Base-by-base conservation (phyloP, 2,797 vertebrate species). In the Paguma larvata region DNA sequence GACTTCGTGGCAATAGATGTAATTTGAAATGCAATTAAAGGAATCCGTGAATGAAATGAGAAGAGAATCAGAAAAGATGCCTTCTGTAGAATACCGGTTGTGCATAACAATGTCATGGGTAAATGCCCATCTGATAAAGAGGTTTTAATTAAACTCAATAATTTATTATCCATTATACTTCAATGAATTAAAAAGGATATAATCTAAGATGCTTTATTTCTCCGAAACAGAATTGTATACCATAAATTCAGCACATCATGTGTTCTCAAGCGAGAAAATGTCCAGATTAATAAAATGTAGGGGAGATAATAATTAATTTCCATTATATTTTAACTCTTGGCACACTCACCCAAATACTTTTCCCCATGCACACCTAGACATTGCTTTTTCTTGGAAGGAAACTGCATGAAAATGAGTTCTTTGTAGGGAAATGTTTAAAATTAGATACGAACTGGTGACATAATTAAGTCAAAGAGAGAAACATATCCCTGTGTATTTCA, bases 111-210 rank as follows among this genome's bases (percentile, higher is more conserved):
- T 70, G 65, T 89, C 85, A 94, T 46, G 89, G 97, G 80, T 70
- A 96, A 96, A 96, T 97, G 97, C 89, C 68, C 79, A 87, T 97
- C 96, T 92, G 85, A 94, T 91, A 98, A 97, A 97, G 79, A 96
- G 97, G 56, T 84, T 98, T 97, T 98, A 98, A 97, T 96, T 97
- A 97, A 97, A 96, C 95, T 94, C 44, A 77, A 80, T 98, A 97
- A 98, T 95, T 96, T 91, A 97, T 92, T 98, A 94, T 93, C 77
- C 95, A 62, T 95, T 98, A 95, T 96, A 92, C 91, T 96, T 73
- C 86, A 86, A 41, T 68, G 94, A 97, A 95, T 86, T 97, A 95
- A 93, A 96, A 97, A 96, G 91, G 82, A 97, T 96, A 94, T 95
- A 25, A 38, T 88, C 92, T 96, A 73, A 91, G 97, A 82, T 94